Conservation (phyloP, 2,113 vertebrate species). For the Pseudopipra pipra region DNA sequence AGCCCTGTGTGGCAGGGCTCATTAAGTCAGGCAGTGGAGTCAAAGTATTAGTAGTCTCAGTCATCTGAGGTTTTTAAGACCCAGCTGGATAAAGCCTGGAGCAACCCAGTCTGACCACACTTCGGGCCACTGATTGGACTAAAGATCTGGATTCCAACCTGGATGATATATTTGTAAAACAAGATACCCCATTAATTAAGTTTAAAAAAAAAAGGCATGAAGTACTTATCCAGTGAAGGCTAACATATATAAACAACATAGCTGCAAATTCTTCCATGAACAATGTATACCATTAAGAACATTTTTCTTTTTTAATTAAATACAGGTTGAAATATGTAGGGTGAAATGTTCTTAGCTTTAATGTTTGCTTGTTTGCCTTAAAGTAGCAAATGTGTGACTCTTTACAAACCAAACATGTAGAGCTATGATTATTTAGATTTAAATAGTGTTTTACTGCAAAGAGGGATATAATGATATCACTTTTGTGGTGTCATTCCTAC, state of each 20-base stretch:
- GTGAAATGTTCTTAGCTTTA: background rate
- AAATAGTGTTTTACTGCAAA: background rate
- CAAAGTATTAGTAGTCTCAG: background rate
- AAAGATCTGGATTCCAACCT: background rate
- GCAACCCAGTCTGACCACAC: background rate
- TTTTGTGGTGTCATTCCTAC: background rate
- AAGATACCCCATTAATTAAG: background rate
- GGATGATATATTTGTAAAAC: background rate
- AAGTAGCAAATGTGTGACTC: background rate
- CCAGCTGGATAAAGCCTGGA: background rate
- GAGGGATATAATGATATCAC: background rate
- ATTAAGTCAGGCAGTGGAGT: background rate
- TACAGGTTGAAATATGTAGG: background rate
- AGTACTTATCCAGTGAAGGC: background rate
- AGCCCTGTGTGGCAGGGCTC: background rate
- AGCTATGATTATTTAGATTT: background rate
- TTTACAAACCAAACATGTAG: background rate
- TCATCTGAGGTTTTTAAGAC: background rate
- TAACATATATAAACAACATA: background rate
- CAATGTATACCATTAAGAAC: background rate
- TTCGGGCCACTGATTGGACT: background rate
- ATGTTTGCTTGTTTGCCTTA: background rate
- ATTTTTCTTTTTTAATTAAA: background rate
- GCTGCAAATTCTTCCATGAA: background rate
- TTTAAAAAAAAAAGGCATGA: too few species aligned